Evolutionary conservation across 2,888 invertebrate species (phyloP).

Genomic region (Apamea epomidion): DNA sequence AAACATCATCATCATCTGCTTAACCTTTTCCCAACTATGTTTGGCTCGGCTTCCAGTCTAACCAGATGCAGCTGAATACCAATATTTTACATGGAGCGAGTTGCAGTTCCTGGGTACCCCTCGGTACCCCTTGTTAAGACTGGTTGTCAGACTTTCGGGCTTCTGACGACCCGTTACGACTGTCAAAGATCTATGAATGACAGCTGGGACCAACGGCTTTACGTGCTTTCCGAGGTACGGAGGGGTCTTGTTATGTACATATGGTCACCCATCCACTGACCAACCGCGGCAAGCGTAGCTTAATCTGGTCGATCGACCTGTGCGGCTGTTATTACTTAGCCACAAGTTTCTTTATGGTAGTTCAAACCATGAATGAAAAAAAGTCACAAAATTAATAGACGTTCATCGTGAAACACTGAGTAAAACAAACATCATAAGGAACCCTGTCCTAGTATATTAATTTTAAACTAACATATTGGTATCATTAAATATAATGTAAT

Average conservation of each 20-base stretch:
- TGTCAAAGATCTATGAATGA: background rate
- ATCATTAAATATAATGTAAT: constrained; percentile 44
- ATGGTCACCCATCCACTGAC: background rate
- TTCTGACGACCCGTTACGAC: background rate
- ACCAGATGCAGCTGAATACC: background rate
- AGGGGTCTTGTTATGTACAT: background rate
- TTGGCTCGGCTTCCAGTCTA: background rate
- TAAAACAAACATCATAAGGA: background rate
- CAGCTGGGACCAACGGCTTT: too few relatives aligned
- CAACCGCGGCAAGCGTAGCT: background rate
- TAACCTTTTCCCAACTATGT: background rate
- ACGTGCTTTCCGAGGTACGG: background rate
- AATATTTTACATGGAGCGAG: too few relatives aligned
- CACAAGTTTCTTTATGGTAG: background rate
- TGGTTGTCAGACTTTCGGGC: background rate
- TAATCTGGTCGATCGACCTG: background rate
- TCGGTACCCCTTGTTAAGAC: too few relatives aligned
- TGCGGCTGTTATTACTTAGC: too few relatives aligned
- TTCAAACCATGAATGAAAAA: background rate
- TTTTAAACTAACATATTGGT: background rate
- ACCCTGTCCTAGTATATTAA: constrained; percentile 8
- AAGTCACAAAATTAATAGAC: background rate
- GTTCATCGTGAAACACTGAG: background rate
- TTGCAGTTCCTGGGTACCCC: too few relatives aligned
- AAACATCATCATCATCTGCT: background rate